Conservation (phyloP, 2,797 vertebrate genomes). For the Diglossa cyanea region DNA sequence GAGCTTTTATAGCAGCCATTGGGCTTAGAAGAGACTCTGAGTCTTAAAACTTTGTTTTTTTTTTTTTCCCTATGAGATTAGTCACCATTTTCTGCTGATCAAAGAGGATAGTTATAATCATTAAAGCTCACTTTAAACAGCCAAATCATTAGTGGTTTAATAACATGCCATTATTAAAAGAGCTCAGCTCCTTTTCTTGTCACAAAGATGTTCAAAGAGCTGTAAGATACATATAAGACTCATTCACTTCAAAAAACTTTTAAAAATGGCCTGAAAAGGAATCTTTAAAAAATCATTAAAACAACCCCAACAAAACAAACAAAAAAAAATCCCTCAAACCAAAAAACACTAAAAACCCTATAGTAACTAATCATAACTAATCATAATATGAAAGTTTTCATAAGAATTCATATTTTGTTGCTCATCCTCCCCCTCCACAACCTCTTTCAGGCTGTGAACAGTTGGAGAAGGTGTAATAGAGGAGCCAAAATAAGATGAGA, state of each 20-base stretch:
- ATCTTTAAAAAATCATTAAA: not conserved
- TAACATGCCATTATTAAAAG: constrained; percentile 36
- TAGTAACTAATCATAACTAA: not conserved
- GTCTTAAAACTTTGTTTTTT: not conserved
- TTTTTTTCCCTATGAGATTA: not conserved
- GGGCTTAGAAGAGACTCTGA: not conserved
- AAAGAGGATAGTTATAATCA: constrained; percentile 14
- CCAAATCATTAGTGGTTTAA: constrained; percentile 54
- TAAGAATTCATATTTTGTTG: not conserved
- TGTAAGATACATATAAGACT: not conserved
- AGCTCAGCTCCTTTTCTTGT: not conserved
- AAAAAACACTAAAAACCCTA: not conserved
- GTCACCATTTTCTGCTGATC: constrained; percentile 36
- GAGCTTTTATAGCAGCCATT: not conserved
- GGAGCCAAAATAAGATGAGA: not conserved
- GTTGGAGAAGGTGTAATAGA: not conserved
- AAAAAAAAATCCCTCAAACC: rapidly evolving
- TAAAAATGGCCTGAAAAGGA: constrained; percentile 2
- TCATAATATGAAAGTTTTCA: not conserved
- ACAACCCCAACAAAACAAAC: not conserved
- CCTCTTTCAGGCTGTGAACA: not conserved
- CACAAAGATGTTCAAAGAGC: constrained; percentile 32
- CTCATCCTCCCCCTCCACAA: not conserved
- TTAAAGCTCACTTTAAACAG: constrained; percentile 32
- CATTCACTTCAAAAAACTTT: not conserved